phyloP scores from a whole-genome alignment of 1,140 invertebrate genomes.

The Polypedilum vanderplanki region DNA sequence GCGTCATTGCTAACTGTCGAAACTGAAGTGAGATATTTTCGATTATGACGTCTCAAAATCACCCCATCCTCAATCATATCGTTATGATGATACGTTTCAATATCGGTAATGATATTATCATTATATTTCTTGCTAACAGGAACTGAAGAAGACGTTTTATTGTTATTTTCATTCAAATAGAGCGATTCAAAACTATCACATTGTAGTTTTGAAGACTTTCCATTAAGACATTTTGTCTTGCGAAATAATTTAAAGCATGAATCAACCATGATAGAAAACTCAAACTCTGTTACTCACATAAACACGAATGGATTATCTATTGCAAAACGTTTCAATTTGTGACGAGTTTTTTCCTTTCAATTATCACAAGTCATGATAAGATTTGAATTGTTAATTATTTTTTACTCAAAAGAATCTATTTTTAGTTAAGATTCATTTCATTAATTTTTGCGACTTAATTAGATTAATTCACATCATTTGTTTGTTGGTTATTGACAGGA shows the following conservation, averaged over 20 bases:
- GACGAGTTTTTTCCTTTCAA: not conserved
- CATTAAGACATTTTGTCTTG: not conserved
- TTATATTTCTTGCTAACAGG: not conserved
- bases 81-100: not conserved
- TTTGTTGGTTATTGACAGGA: not conserved
- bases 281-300: not conserved
- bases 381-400: not conserved
- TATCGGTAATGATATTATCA: not conserved
- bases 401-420: not conserved
- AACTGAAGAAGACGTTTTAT: not conserved
- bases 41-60: conserved; percentile 8
- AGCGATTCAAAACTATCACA: not conserved
- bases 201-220: not conserved
- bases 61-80: not conserved
- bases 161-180: not conserved
- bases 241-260: conserved; percentile 17
- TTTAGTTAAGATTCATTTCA: conserved; percentile 1
- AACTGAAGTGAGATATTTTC: not conserved
- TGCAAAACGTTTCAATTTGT: not conserved
- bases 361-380: conserved; percentile 4
- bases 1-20: conserved; percentile 16
- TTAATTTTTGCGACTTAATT: not conserved
- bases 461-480: conserved; percentile 13
- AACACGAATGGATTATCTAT: too few relatives aligned
- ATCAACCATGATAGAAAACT: conserved; percentile 21